Percentiles rank a stretch among this genome's conserved stretches.
These are phyloP conservation scores for Ferrisia virgata DNA, from an alignment of 2,888 invertebrate genomes.

Conservation along the genomic window DNA sequence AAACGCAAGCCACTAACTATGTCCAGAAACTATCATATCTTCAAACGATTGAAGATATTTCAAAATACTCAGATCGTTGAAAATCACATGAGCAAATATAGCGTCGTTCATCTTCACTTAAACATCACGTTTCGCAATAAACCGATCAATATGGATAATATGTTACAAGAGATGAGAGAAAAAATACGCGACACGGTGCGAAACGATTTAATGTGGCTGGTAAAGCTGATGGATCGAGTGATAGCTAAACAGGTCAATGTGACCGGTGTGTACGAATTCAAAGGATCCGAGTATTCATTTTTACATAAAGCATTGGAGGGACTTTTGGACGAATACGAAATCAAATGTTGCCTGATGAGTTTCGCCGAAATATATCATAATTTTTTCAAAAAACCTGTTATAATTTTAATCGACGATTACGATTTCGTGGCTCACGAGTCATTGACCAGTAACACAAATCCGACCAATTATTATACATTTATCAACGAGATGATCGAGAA, in stretches of 20 bases:
- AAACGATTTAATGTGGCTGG: background rate
- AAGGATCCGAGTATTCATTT: background rate
- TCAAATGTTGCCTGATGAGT: background rate
- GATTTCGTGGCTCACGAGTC: background rate
- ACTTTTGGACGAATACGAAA: background rate
- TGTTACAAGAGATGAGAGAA: background rate
- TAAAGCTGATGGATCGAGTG: background rate
- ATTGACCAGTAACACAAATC: background rate
- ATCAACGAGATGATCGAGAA: background rate
- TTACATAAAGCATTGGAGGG: background rate
- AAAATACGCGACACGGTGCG: background rate
- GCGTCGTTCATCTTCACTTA: background rate
- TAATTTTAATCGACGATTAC: background rate
- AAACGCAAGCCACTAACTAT: background rate
- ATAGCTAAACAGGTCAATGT: background rate
- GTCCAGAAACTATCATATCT: background rate
- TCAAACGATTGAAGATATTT: background rate
- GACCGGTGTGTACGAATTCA: background rate
- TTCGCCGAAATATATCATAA: background rate
- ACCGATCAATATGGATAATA: background rate
- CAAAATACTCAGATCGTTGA: background rate
- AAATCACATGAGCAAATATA: background rate
- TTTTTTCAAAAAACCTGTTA: background rate
- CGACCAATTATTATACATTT: background rate
- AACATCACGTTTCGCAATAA: background rate